Evolutionary conservation across 2,888 invertebrate genomes (phyloP), one percentile per base, ranked within the genome.

Genomic region (Leptopterna dolabrata): DNA sequence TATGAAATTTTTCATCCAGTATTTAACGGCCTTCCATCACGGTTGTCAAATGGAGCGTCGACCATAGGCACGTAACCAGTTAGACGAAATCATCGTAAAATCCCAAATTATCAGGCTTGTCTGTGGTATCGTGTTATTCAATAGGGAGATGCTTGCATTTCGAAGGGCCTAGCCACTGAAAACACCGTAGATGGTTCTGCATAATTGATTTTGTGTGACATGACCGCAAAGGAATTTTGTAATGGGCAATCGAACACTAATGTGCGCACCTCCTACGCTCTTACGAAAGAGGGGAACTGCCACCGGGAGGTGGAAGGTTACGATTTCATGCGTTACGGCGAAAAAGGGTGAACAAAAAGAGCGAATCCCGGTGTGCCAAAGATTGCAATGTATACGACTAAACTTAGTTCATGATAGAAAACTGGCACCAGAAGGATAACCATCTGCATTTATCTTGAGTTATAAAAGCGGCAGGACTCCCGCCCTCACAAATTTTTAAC

Each of bases 131-230:
- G 63, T 63, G 63, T 63, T 63, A 63, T 63, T 63, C 63, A 63
- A 63, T 27, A 11, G 63, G 13, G 63, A 63, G 63, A 63, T 63
- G 63, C 24, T 63, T 2, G 63, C 63, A 11, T 7, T 19, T 24
- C 11, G 63, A 11, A 63, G 63, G 63, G 19, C 13, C 9, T 27
- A 27, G 63, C 63, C 24, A 63, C 63, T 27, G 63, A 63, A 63
- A 24, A 63, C 63, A 24, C 24, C 19, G 4, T 24, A 11, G 27
- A 27, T 63, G 63, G 63, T 73, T 73, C 36, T 73, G 73, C 73
- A 73, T 73, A 73, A 73, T 73, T 73, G 73, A 73, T 73, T 73
- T 41, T 30, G 73, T 29, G 36, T 73, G 73, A 73, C 73, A 73
- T 73, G 73, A 73, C 73, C 73, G 19, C 73, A 73, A 19, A 30